These are phyloP conservation scores for Remorina albescens DNA, from an alignment of 2,797 vertebrate genomes.

Conservation along the genomic window DNA sequence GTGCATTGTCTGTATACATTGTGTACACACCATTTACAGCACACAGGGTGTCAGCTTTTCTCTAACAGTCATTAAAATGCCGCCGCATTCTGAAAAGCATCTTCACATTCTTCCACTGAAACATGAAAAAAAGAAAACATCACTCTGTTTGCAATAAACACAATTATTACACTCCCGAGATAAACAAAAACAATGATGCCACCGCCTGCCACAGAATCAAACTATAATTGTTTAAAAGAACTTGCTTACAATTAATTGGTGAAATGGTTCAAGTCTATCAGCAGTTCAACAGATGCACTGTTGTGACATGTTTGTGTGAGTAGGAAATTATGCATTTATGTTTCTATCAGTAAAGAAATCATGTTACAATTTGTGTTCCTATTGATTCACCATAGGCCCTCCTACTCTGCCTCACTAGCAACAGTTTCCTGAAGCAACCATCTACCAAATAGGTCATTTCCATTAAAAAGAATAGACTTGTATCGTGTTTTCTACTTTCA, in stretches of 20 bases:
- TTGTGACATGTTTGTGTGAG: not conserved
- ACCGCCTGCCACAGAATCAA: not conserved
- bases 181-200: not conserved
- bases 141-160: not conserved
- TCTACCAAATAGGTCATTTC: not conserved
- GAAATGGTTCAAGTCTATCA: not conserved
- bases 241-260: not conserved
- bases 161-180: not conserved
- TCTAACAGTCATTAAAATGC: conserved; percentile 1
- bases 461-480: no score
- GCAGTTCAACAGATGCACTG: not conserved
- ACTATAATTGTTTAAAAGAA: not conserved
- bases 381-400: not conserved
- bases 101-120: conserved; percentile 3
- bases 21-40: not conserved
- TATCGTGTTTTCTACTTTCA: not conserved
- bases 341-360: not conserved
- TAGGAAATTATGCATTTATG: not conserved
- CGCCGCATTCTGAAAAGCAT: conserved; percentile 3
- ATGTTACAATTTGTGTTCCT: not conserved
- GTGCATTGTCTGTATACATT: not conserved
- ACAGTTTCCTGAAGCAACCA: not conserved
- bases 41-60: conserved; percentile 14
- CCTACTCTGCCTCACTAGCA: not conserved
- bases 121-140: conserved; percentile 2